Evolutionary conservation across 2,797 vertebrate species (phyloP).

Genomic region (Propithecus deckenii): DNA sequence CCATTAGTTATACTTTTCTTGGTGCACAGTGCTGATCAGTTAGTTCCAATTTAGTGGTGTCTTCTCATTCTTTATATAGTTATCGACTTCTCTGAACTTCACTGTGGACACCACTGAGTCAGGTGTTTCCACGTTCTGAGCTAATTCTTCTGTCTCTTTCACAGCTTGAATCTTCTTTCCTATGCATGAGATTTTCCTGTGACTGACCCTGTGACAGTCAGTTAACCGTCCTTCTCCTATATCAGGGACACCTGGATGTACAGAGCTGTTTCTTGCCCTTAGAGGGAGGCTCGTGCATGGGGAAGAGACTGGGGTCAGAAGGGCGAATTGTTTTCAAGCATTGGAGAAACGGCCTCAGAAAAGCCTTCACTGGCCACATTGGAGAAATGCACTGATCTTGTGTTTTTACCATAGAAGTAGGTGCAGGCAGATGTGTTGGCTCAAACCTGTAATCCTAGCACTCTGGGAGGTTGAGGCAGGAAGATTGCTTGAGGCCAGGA

Average conservation of each 20-base stretch:
- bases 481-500: neutral
- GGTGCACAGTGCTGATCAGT: too few relatives aligned
- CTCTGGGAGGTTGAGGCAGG: neutral
- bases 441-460: neutral
- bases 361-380: neutral
- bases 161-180: neutral
- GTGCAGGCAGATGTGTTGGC: neutral
- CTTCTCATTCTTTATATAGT: neutral
- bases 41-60: too few relatives aligned
- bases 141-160: neutral
- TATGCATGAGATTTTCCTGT: neutral
- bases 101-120: neutral
- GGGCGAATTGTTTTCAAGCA: neutral
- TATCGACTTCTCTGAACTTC: neutral
- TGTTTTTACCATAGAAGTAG: neutral
- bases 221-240: fast-evolving
- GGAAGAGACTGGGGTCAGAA: neutral
- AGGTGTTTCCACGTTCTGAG: neutral
- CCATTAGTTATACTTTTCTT: too few relatives aligned
- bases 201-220: neutral
- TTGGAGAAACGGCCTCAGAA: neutral
- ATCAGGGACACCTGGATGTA: too few relatives aligned
- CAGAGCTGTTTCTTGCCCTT: neutral
- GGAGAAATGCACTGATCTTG: neutral
- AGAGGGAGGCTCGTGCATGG: neutral